phyloP scores from a whole-genome alignment of 2,888 invertebrate genomes.

The Troglohyphantes excavatus region DNA sequence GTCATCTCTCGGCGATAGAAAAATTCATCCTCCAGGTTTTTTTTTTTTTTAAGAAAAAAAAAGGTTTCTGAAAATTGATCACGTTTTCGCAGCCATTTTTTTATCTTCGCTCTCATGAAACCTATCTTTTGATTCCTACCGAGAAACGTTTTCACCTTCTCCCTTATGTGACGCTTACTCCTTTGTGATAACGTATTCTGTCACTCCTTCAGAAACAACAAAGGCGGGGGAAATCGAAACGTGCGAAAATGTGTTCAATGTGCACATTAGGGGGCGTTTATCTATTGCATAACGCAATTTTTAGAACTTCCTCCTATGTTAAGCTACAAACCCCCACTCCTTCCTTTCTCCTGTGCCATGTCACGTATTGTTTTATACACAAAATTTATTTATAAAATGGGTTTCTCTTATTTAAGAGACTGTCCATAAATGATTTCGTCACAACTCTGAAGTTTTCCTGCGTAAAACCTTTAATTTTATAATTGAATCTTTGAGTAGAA shows the following conservation, averaged over 20 bases:
- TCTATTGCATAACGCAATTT: no score
- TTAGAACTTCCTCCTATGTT: no score
- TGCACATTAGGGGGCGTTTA: no score
- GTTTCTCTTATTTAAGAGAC: no score
- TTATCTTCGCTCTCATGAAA: background rate
- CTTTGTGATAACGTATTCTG: slow-evolving; percentile 45
- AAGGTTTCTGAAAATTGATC: slow-evolving; percentile 45
- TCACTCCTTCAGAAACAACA: slow-evolving; percentile 14
- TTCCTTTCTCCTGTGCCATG: no score
- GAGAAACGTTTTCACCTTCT: slow-evolving; percentile 28
- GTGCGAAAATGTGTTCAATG: slow-evolving; percentile 21
- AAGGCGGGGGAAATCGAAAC: background rate
- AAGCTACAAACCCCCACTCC: no score
- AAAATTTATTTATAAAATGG: no score
- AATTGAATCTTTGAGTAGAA: no score
- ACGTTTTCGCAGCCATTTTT: slow-evolving; percentile 20
- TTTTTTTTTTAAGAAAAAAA: background rate
- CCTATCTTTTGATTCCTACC: slow-evolving; percentile 31
- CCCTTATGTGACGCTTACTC: background rate
- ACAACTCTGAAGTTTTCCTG: no score
- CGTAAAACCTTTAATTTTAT: no score
- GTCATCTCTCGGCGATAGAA: slow-evolving; percentile 15
- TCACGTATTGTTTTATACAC: no score
- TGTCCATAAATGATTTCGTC: no score
- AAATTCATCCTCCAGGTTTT: slow-evolving; percentile 37